These are phyloP conservation scores for Anas bahamensis DNA, from an alignment of 2,797 vertebrate genomes.

Conservation along the genomic window DNA sequence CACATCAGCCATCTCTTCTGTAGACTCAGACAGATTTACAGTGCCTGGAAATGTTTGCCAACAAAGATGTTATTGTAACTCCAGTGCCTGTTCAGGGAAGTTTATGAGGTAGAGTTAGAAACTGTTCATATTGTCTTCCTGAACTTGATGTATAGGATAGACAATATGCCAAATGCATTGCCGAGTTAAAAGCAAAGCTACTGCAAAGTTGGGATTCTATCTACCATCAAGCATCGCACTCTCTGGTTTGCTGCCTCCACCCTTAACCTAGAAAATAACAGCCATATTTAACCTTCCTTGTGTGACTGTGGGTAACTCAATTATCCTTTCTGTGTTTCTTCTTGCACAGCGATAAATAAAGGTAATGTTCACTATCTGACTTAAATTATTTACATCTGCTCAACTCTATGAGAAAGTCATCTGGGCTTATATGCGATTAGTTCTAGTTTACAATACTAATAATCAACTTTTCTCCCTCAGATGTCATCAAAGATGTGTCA, in stretches of 20 bases:
- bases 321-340: background rate
- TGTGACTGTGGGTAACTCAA: background rate
- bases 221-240: background rate
- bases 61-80: conserved; percentile 59
- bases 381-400: background rate
- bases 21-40: conserved; percentile 39
- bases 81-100: conserved; percentile 34
- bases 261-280: background rate
- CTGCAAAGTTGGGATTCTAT: background rate
- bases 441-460: background rate
- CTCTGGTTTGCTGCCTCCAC: background rate
- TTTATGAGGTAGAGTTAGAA: conserved; percentile 58
- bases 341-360: background rate
- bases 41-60: conserved; percentile 49
- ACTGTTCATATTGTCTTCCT: conserved; percentile 30
- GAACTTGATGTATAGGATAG: conserved; percentile 10
- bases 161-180: background rate
- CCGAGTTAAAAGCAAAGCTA: conserved; percentile 33
- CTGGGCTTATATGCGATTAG: background rate
- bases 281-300: background rate
- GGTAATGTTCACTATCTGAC: background rate
- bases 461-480: background rate
- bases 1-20: conserved; percentile 37
- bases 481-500: background rate
- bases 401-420: background rate